A percentile compares a stretch with the other conserved stretches of the same genome.
phyloP scores from a whole-genome alignment of 2,797 vertebrate genomes.

The Rhabdophis nuchalis region DNA sequence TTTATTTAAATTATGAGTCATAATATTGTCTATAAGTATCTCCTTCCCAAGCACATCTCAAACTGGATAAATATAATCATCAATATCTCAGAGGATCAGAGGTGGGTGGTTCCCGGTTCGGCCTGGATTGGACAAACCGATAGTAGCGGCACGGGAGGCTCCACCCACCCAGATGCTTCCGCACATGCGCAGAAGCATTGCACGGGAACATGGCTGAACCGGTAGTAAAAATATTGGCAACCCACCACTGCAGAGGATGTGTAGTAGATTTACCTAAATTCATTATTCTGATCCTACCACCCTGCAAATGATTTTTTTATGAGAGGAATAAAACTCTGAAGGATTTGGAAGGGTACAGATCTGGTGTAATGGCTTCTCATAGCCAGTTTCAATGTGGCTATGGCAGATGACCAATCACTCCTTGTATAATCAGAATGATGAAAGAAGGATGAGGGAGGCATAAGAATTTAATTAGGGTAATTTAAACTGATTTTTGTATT shows the following conservation, averaged over 20 bases:
- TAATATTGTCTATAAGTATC: neutral
- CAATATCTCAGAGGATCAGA: neutral
- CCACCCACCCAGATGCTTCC: no score
- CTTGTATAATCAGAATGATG: neutral
- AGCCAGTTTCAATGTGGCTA: neutral
- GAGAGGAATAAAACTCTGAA: neutral
- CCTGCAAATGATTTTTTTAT: neutral
- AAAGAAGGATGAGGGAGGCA: slow-evolving; percentile 13
- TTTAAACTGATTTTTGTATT: slow-evolving; percentile 40
- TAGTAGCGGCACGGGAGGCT: no score
- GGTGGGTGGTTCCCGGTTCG: no score
- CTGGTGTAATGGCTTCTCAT: neutral
- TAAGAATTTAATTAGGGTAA: slow-evolving; percentile 16
- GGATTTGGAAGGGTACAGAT: neutral
- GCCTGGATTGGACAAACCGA: no score
- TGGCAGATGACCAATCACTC: neutral
- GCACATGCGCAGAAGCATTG: no score
- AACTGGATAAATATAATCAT: neutral
- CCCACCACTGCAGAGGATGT: neutral
- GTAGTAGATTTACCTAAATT: neutral
- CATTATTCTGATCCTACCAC: neutral
- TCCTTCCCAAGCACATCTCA: neutral
- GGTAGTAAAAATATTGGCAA: no score
- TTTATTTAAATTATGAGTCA: neutral
- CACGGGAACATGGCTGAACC: no score